Evolutionary conservation across 2,888 invertebrate genomes (phyloP).

Genomic region (Diarsia brunnea): DNA sequence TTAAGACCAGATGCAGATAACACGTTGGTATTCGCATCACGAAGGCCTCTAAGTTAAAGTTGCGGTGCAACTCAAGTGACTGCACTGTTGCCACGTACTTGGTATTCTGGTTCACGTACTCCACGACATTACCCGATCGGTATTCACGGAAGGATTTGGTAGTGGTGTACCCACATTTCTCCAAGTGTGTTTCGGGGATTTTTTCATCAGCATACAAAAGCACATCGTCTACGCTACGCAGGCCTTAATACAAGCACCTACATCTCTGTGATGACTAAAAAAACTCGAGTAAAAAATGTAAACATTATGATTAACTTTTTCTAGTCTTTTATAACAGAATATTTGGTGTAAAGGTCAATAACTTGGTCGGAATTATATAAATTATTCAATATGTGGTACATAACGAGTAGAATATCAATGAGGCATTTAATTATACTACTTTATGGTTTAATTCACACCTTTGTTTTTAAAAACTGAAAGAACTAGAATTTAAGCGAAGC

Average conservation of each 20-base stretch:
- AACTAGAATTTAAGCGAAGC: not conserved
- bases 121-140: too few relatives aligned
- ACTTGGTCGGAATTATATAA: constrained; percentile 26
- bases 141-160: not conserved
- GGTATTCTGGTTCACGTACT: too few relatives aligned
- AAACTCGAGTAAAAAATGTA: not conserved
- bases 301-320: constrained; percentile 7
- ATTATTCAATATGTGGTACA: constrained; percentile 1
- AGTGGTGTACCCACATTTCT: not conserved
- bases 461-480: not conserved
- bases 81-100: too few relatives aligned
- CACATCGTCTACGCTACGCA: not conserved
- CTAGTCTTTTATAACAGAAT: constrained; percentile 1
- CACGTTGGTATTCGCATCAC: too few relatives aligned
- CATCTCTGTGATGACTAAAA: not conserved
- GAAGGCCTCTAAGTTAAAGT: too few relatives aligned
- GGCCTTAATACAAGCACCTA: not conserved
- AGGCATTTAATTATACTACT: not conserved
- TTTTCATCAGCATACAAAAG: not conserved
- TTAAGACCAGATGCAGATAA: too few relatives aligned
- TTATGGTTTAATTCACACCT: not conserved
- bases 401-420: not conserved
- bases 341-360: constrained; percentile 40
- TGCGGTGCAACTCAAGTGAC: too few relatives aligned
- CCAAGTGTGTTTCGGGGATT: not conserved